Percentiles rank a stretch among this genome's conserved stretches.
Evolutionary conservation across 2,888 invertebrate genomes (phyloP).

Genomic region (Octonoba sinensis): DNA sequence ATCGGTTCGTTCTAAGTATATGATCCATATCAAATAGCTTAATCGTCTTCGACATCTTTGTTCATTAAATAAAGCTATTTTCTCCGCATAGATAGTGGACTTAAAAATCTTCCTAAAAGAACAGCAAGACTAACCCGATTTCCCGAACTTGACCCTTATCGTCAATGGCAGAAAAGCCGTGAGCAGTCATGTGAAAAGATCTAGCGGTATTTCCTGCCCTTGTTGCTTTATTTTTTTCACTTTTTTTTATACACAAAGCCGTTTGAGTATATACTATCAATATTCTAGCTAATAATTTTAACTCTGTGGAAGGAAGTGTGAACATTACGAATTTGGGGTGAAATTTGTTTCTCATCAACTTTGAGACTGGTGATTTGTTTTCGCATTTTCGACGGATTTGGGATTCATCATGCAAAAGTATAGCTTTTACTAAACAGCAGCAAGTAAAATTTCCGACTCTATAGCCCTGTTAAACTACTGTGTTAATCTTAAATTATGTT

Average conservation of each 20-base stretch:
- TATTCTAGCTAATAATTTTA: no score
- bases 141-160: slow-evolving; percentile 41
- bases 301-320: no score
- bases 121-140: slow-evolving; percentile 27
- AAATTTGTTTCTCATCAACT: no score
- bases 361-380: no score
- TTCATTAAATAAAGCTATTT: slow-evolving; percentile 21
- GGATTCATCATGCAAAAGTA: no score
- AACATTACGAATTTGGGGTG: no score
- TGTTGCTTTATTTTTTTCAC: slow-evolving; percentile 10
- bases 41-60: slow-evolving; percentile 18
- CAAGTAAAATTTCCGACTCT: no score
- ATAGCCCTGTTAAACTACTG: no score
- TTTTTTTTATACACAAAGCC: slow-evolving; percentile 32
- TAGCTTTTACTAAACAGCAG: no score
- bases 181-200: slow-evolving; percentile 36
- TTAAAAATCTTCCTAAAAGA: not conserved
- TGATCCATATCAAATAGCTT: slow-evolving; percentile 26
- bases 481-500: no score
- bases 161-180: slow-evolving; percentile 20
- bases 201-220: slow-evolving; percentile 36
- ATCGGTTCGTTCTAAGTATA: no score
- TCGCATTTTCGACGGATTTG: no score
- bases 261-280: slow-evolving; percentile 13
- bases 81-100: not conserved